Base-by-base conservation (phyloP, 2,888 invertebrate species). In the Eubasilissa splendida region DNA sequence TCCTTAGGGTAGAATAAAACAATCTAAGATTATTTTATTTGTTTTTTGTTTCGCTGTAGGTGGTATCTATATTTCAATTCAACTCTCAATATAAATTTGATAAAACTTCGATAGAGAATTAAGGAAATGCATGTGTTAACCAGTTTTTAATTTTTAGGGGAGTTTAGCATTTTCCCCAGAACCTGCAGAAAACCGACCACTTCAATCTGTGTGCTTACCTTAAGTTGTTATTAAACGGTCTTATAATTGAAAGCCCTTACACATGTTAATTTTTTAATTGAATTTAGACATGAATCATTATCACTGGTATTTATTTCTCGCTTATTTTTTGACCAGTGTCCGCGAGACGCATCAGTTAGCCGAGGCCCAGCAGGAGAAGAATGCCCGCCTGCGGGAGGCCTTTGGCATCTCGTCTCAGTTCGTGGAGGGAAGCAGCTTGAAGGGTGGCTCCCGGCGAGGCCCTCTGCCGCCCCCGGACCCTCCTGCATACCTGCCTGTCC, bases 291-390 rank as follows among this genome's bases (percentile, higher is more conserved):
- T 7, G 7, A 42, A 42, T 42, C 42, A 42, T 42, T 42, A 7
- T 42, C 42, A 42, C 42, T 42, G 4, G 7, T 42, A 5, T 42
- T 42, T 42, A 42, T 42, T 42, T 42, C 42, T 7, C 10, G n/a
- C 52, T 83, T 82, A 84, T 33, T 63, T 63, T 12, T 63, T 77
- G 87, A 88, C 11, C 90, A 97, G 97, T 89, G 97, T 97, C 83
- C 96, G 96, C 83, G 98, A 98, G 87, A 98, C 97, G 70, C 99
- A 99, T 91, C 97, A 98, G 88, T 94, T 97, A 84, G 98, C 99
- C 0, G 97, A 97, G 88, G 98, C 98, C 42, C 98, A 98, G 88
- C 96, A 96, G 86, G 96, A 97, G 88, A 98, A 98, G 89, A 99
- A 99, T 91, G 96, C 96, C 2, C 94, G 95, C 79, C 91, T 99